phyloP scores from a whole-genome alignment of 2,113 vertebrate species.

The Phrynocephalus versicolor region DNA sequence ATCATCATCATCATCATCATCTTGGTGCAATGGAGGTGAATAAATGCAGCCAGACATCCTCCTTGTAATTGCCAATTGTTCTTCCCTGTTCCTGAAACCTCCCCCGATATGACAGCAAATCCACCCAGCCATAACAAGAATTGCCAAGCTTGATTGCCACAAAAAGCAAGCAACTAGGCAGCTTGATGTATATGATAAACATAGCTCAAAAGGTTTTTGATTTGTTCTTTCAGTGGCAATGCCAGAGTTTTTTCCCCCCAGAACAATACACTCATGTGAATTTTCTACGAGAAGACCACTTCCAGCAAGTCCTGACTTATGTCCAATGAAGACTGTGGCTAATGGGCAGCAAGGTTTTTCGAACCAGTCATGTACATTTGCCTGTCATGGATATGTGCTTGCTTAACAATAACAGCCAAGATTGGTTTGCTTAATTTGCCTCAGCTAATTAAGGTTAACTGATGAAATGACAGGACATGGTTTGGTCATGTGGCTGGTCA shows the following conservation, averaged over 20 bases:
- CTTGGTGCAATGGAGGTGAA: neutral
- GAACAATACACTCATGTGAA: neutral
- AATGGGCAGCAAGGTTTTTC: neutral
- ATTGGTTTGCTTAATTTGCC: too few species aligned
- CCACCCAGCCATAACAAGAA: neutral
- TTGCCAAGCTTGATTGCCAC: accelerated
- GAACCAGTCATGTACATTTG: too few species aligned
- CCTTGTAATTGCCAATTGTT: neutral
- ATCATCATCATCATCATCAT: too few species aligned
- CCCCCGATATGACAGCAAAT: neutral
- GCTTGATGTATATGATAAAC: neutral
- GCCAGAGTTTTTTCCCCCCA: neutral
- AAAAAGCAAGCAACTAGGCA: neutral
- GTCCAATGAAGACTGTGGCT: neutral
- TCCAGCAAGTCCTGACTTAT: neutral
- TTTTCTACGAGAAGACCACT: neutral
- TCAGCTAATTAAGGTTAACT: too few species aligned
- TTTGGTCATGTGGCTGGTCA: too few species aligned
- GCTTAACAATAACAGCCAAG: too few species aligned
- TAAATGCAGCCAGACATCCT: accelerated
- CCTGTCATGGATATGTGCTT: too few species aligned
- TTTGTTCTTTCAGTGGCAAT: accelerated
- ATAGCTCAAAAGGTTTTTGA: neutral
- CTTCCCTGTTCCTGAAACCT: neutral
- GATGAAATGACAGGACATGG: too few species aligned